Percentiles rank a stretch among this genome's conserved stretches.
Evolutionary conservation across 2,888 invertebrate genomes (phyloP).

Genomic region (Emmelina monodactyla): DNA sequence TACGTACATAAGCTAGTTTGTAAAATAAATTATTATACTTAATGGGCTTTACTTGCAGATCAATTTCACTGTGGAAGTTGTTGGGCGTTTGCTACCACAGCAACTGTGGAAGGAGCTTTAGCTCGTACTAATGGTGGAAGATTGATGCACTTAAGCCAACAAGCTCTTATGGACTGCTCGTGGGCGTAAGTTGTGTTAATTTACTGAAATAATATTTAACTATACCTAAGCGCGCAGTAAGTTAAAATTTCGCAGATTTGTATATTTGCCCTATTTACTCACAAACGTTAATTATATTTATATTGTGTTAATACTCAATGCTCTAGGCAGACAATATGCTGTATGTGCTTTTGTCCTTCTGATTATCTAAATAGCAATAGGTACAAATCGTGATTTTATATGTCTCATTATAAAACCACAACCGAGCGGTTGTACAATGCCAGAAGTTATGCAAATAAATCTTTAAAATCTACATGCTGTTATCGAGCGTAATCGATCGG

Average conservation of each 20-base stretch:
- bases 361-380: too few relatives aligned
- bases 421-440: too few relatives aligned
- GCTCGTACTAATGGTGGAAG: slow-evolving; percentile 25
- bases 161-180: slow-evolving; percentile 34
- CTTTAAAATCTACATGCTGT: too few relatives aligned
- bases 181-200: slow-evolving; percentile 26
- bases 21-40: not conserved
- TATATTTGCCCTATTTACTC: too few relatives aligned
- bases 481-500: too few relatives aligned
- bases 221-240: not conserved
- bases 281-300: too few relatives aligned
- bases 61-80: slow-evolving; percentile 32
- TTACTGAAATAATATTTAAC: not conserved
- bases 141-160: slow-evolving; percentile 30
- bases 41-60: slow-evolving; percentile 17
- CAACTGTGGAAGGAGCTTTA: slow-evolving; percentile 29
- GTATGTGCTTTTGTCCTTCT: too few relatives aligned
- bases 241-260: not conserved
- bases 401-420: too few relatives aligned
- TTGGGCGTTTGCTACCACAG: slow-evolving; percentile 31
- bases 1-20: not conserved
- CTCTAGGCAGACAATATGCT: too few relatives aligned
- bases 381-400: too few relatives aligned
- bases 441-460: too few relatives aligned
- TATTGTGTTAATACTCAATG: too few relatives aligned